phyloP scores from a whole-genome alignment of 2,888 invertebrate species.

The Glaucopsyche alexis region DNA sequence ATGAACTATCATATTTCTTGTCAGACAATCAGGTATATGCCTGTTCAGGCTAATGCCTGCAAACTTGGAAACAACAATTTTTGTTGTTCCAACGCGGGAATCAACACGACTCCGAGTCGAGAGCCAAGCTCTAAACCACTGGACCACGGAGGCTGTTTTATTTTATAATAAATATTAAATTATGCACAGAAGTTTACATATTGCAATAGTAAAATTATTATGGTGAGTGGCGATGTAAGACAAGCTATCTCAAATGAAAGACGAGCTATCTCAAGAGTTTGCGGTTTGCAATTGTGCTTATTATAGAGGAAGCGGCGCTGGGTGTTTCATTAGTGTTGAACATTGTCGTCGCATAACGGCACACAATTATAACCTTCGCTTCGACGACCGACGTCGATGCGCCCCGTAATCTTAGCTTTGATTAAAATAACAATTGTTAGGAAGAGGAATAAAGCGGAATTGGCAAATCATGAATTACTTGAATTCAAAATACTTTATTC shows the following conservation, averaged over 20 bases:
- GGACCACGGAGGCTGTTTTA: too few relatives aligned
- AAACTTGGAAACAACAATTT: too few relatives aligned
- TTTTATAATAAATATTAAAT: too few relatives aligned
- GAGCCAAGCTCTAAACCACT: too few relatives aligned
- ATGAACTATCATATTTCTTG: too few relatives aligned
- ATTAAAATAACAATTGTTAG: neutral
- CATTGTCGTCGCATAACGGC: conserved; percentile 66
- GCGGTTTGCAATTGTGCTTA: conserved; percentile 45
- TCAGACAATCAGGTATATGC: too few relatives aligned
- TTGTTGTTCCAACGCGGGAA: too few relatives aligned
- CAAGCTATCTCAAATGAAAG: neutral
- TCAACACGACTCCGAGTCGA: too few relatives aligned
- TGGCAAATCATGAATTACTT: neutral
- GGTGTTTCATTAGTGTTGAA: conserved; percentile 63
- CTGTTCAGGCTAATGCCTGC: too few relatives aligned
- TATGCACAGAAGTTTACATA: too few relatives aligned
- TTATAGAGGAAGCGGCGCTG: conserved; percentile 55
- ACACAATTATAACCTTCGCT: conserved; percentile 63
- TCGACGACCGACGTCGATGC: conserved; percentile 23
- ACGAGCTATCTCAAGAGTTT: neutral
- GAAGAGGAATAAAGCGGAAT: neutral
- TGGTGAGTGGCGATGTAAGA: neutral
- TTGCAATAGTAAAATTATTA: neutral
- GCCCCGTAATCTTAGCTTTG: conserved; percentile 4
- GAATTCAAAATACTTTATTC: too few relatives aligned